Base-by-base conservation (phyloP, 2,797 vertebrate species). In the Peromyscus aztecus region DNA sequence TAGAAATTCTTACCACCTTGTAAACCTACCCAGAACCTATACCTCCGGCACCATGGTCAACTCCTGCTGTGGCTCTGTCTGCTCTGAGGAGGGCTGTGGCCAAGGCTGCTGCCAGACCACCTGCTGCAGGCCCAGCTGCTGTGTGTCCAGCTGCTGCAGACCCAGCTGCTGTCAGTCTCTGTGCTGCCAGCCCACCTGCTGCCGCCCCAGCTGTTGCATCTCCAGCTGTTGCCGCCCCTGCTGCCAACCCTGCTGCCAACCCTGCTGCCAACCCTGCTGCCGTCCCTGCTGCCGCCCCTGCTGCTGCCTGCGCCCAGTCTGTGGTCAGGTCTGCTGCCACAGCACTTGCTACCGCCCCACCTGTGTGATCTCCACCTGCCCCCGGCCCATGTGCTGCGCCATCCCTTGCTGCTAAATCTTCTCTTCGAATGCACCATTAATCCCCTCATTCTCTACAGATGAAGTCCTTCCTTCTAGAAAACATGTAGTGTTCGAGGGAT, bases 281-380 rank as follows among this genome's bases (percentile, higher is more conserved):
- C 43, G 4, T 0, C 52, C 93, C 10, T 40, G 19, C 27, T 94
- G 96, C 67, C 92, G 93, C 31, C 73, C 87, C 19, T 46, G 57
- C 57, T 90, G 67, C 29, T 77, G 89, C 57, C 65, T 82, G 49
- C 52, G 43, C 11, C 80, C 89, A 24, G n/a, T 76, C 55, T 95
- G 89, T 24, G 73, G 90, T 88, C 93, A 43, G 55, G 94, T 77
- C 59, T 71, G 57, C 78, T 90, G 86, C 40, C 59, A 75, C 0
- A 81, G 6, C n/a, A 91, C 63, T 6, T 95, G 90, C 92, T 94
- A 55, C 16, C 65, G 29, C 13, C 95, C 94, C 23, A 94, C 80
- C 71, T 96, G 89, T 31, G 19, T 85, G 57, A 84, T 93, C n/a
- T 91, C 90, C 57, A 96, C 81, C 81, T 96, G 96, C 21, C 24